These are phyloP conservation scores for Urocitellus parryii DNA, from an alignment of 2,113 vertebrate species.

Conservation along the genomic window DNA sequence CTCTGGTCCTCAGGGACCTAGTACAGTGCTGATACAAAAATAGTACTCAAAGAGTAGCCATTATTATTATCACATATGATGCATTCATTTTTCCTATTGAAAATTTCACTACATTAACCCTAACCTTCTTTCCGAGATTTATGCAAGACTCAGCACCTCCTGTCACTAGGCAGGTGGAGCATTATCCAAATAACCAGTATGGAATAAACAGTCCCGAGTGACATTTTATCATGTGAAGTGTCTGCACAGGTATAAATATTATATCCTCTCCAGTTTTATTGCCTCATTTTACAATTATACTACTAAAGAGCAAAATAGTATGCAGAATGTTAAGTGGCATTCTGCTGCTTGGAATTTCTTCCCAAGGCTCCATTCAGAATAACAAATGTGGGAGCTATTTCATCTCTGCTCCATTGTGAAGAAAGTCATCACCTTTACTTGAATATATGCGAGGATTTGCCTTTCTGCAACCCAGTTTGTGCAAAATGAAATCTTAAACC, in stretches of 20 bases:
- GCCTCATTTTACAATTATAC: conserved; percentile 83
- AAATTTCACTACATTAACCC: conserved; percentile 84
- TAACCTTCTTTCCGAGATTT: conserved; percentile 75
- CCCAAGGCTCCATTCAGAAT: conserved; percentile 81
- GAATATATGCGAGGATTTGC: conserved; percentile 56
- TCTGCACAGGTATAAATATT: conserved; percentile 80
- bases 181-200: conserved; percentile 79
- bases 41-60: conserved; percentile 30
- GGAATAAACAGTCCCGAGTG: conserved; percentile 75
- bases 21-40: conserved; percentile 51
- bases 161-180: conserved; percentile 72
- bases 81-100: conserved; percentile 80
- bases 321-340: conserved; percentile 81
- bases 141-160: conserved; percentile 76
- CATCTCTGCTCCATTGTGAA: conserved; percentile 74
- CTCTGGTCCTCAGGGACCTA: conserved; percentile 50
- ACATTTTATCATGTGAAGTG: conserved; percentile 82
- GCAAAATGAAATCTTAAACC: conserved; percentile 73
- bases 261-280: conserved; percentile 77
- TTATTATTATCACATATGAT: conserved; percentile 69
- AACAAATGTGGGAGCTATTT: conserved; percentile 77
- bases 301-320: conserved; percentile 81
- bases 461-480: conserved; percentile 66
- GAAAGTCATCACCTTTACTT: conserved; percentile 79
- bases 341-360: conserved; percentile 80